These are phyloP conservation scores for Acomys russatus DNA, from an alignment of 2,797 vertebrate genomes.

Conservation along the genomic window DNA sequence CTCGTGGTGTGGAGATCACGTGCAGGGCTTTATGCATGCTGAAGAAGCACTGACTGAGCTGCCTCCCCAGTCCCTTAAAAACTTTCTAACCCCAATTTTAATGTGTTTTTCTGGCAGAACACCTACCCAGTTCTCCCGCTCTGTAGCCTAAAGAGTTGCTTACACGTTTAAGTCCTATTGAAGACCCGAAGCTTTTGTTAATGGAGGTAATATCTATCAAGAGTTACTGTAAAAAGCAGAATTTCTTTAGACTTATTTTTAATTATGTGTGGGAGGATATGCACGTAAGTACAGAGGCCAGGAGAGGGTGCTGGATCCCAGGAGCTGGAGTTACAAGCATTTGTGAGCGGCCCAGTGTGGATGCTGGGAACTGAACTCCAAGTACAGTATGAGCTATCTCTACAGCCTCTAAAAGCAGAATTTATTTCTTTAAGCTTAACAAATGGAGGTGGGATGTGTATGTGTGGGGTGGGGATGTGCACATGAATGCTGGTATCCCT, in stretches of 20 bases:
- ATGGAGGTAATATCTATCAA: background rate
- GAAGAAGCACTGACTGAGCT: background rate
- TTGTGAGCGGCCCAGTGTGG: background rate
- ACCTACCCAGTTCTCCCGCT: background rate
- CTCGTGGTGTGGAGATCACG: background rate
- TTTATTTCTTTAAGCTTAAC: background rate
- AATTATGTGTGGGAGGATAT: background rate
- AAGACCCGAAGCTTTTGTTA: background rate
- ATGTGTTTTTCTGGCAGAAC: background rate
- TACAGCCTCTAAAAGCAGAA: background rate
- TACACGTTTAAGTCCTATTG: background rate
- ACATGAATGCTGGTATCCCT: background rate
- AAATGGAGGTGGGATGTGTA: background rate
- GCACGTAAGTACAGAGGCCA: background rate
- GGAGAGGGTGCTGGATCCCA: background rate
- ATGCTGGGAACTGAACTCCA: background rate
- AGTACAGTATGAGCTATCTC: background rate
- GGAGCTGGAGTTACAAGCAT: background rate
- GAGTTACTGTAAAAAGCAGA: constrained; percentile 26
- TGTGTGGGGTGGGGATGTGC: background rate
- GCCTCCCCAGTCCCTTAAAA: background rate
- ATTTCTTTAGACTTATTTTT: background rate
- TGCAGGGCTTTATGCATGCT: background rate
- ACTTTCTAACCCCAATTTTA: background rate
- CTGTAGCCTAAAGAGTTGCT: background rate